These are phyloP conservation scores for Sus scrofa DNA, from an alignment of 2,113 vertebrate genomes.

Conservation along the genomic window T2T-Sscrofa CM000828.6:53333501-53334000, in stretches of 20 bases:
- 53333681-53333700: neutral
- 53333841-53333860: slow-evolving; percentile 98
- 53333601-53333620: too few relatives aligned
- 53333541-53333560: too few relatives aligned
- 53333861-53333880: slow-evolving; percentile 98
- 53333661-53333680: neutral
- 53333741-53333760: neutral
- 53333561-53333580: too few relatives aligned
- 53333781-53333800: neutral
- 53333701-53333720: neutral
- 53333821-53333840: slow-evolving; percentile 92
- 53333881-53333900: slow-evolving; percentile 93
- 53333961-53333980: slow-evolving; percentile 19
- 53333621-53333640: too few relatives aligned
- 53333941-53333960: slow-evolving; percentile 72
- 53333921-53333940: neutral
- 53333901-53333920: slow-evolving; percentile 87
- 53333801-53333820: neutral
- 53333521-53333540: too few relatives aligned
- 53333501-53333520: too few relatives aligned
- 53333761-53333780: neutral
- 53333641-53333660: neutral
- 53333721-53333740: neutral
- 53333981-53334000: neutral
- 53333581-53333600: too few relatives aligned